These are phyloP conservation scores for Strix uralensis DNA, from an alignment of 2,113 vertebrate genomes.

Conservation along the genomic window DNA sequence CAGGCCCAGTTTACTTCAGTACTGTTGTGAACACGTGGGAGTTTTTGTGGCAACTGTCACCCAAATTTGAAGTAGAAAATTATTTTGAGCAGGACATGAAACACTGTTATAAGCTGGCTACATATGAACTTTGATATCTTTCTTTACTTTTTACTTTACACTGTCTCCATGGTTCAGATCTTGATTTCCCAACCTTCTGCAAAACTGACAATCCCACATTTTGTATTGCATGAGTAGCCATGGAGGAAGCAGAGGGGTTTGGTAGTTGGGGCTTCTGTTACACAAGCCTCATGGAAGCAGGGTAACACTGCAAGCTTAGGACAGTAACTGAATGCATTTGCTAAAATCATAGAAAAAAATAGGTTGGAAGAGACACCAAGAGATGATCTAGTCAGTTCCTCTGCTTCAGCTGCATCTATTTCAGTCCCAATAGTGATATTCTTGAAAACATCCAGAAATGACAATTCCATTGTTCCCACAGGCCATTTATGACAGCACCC, in stretches of 20 bases:
- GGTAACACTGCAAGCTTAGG: neutral
- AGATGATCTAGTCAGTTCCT: neutral
- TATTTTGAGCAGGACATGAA: neutral
- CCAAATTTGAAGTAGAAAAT: neutral
- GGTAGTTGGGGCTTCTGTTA: neutral
- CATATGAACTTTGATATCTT: neutral
- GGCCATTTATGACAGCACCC: constrained; percentile 5
- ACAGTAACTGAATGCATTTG: neutral
- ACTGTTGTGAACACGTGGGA: neutral
- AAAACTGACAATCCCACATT: neutral
- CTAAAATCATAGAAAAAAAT: neutral
- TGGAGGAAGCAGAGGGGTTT: neutral
- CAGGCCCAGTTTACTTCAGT: neutral
- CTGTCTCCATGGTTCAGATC: neutral
- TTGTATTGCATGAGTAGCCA: neutral
- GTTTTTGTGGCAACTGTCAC: neutral
- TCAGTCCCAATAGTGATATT: neutral
- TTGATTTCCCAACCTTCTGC: constrained; percentile 8
- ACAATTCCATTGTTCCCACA: neutral
- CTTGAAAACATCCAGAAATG: neutral
- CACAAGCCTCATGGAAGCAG: neutral
- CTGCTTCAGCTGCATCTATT: neutral
- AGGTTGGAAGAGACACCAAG: neutral
- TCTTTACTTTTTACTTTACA: neutral
- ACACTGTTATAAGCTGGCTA: neutral